Evolutionary conservation across 2,113 vertebrate species (phyloP).

Genomic region (Erpornis zantholeuca): DNA sequence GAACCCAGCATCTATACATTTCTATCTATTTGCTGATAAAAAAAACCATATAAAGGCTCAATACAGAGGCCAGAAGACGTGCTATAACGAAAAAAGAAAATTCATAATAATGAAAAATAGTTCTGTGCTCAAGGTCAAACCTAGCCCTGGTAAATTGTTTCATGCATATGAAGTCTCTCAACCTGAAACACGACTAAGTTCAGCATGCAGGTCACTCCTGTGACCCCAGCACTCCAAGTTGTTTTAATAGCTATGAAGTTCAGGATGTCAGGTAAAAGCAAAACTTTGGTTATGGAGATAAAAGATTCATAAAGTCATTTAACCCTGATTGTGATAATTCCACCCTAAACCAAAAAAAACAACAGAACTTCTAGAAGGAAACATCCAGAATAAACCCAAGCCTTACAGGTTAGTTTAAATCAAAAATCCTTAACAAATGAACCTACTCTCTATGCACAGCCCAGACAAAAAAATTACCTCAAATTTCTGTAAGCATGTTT

Average conservation of each 20-base stretch:
- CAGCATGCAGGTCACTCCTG: background rate
- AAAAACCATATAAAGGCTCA: background rate
- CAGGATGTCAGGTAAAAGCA: background rate
- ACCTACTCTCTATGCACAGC: background rate
- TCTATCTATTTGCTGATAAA: background rate
- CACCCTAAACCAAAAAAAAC: background rate
- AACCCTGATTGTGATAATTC: background rate
- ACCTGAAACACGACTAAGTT: background rate
- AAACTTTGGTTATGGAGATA: background rate
- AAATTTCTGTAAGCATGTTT: background rate
- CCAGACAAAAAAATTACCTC: background rate
- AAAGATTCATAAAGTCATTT: background rate
- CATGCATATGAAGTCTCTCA: background rate
- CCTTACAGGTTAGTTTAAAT: background rate
- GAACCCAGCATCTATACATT: background rate
- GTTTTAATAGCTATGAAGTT: background rate
- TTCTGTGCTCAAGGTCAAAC: background rate
- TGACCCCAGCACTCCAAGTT: background rate
- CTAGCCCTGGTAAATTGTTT: background rate
- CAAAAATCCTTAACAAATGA: background rate
- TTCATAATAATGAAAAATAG: background rate
- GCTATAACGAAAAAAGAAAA: background rate
- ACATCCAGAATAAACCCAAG: background rate
- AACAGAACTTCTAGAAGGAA: background rate
- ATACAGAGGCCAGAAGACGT: background rate